Conservation (phyloP, 2,797 vertebrate genomes). For the Protosalanx chinensis region DNA sequence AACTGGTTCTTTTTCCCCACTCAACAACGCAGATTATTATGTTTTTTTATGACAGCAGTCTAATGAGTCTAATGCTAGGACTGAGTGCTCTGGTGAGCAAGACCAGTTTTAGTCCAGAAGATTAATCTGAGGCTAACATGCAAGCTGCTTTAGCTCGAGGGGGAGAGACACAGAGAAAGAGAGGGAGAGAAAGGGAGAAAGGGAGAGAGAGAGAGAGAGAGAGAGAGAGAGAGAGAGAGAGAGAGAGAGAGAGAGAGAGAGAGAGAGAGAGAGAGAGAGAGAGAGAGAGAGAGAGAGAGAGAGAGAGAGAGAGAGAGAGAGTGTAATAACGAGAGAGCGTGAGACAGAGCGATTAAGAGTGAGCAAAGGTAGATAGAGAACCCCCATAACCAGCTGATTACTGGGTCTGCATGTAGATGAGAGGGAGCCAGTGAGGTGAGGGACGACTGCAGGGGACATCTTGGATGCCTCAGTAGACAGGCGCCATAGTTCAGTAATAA, state of each 20-base stretch:
- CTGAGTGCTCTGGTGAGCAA: conserved; percentile 13
- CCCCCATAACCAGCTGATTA: neutral
- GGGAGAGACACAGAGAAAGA: too few species aligned
- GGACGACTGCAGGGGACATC: neutral
- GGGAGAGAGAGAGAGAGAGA: too few species aligned
- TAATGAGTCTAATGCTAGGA: conserved; percentile 15
- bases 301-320: neutral
- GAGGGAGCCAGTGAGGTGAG: neutral
- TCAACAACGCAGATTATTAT: conserved; percentile 7
- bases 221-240: too few species aligned
- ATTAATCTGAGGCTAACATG: neutral
- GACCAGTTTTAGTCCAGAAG: conserved; percentile 2
- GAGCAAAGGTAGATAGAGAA: neutral
- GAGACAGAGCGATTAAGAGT: neutral
- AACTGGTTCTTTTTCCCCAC: conserved; percentile 24
- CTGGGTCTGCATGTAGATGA: neutral
- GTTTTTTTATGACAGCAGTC: conserved; percentile 24
- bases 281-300: neutral
- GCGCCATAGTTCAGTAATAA: neutral
- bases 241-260: too few species aligned
- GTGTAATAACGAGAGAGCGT: neutral
- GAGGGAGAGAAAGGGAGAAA: too few species aligned
- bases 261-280: too few species aligned
- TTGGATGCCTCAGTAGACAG: neutral
- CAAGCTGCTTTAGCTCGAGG: neutral